Evolutionary conservation across 2,888 invertebrate genomes (phyloP), one percentile per base, ranked within the genome.

Genomic region (Serripes groenlandicus): DNA sequence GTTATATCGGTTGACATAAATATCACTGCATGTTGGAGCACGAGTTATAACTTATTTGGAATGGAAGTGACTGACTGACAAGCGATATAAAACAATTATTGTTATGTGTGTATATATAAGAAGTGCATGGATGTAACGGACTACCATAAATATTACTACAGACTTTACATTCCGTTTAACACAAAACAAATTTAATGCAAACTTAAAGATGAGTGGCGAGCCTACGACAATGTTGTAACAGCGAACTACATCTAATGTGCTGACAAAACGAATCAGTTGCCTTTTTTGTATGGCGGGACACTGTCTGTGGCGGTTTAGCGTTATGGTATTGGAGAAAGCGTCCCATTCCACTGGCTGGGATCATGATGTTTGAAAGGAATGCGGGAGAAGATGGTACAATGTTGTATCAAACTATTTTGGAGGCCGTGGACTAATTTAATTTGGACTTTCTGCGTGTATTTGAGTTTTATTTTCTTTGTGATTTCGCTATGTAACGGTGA

Each of bases 321-420:
- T 15, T 62, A 26, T 26, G 21, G 42, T 66, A 66, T 66, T 66
- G 66, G 69, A 75, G 32, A 68, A 37, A 56, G 58, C 18, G 68
- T 52, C 21, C 5, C 7, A 15, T 30, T 26, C 58, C 9, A 62
- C 26, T 1, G 49, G 35, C 11, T 21, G 32, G 18, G 70, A 62
- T 49, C 70, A 77, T 70, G 69, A 77, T 34, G 76, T 37, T 49
- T 30, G n/a, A 26, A 30, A 64, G 62, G 62, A 58, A 60, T 49
- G 23, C 66, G 21, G 71, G 52, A 64, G 66, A 72, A 70, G 37
- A 80, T 75, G 80, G 54, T 80, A 80, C 75, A 75, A 80, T 80
- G 80, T 70, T 75, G 58, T 54, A 32, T 21, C 23, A 42, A 56
- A 34, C 49, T 75, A 49, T 42, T 64, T 26, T 66, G 79, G 79